Base-by-base conservation (phyloP, 2,113 vertebrate genomes). In the Morphnarchus princeps region DNA sequence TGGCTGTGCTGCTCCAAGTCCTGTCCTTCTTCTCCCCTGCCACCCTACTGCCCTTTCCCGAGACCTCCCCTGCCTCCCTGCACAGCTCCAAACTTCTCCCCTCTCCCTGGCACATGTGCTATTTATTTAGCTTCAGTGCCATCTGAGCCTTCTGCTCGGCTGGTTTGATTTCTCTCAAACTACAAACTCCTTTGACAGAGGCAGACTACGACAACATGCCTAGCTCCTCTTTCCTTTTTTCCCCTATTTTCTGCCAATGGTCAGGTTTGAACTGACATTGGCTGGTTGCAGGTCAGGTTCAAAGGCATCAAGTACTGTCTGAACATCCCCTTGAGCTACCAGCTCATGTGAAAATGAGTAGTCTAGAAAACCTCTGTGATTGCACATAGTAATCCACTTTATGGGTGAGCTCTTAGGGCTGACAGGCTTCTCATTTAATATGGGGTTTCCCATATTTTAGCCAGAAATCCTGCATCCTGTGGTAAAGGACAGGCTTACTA, bases 201-300 rank as follows among this genome's bases (percentile, higher is more conserved):
- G 85, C 81, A 93, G 59, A 82, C 66, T 38, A 76, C 69, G 87
- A 90, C 82, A 95, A 86, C 63, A 8, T 19, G 29, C 54, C 73
- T 89, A 0, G 0, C 52, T 94, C 49, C 38, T 93, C 73, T 93
- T 77, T 63, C 50, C 0, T 2, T 90, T 90, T 43, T 67, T 34
- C 36, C 15, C 40, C 14, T 5, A 2, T 82, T 89, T 94, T 90
- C 74, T 92, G 74, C 67, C 26, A 15, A 28, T 0, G 2, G 82
- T 90, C 67, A 77, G 66, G 93, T 94, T 93, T 92, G 82, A 90
- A 81, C 85, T 94, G 93, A 94, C 71, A 42, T 31, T 81, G 78
- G 57, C 87, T 92, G 66, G 66, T 96, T 96, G 74, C 92, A 93
- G 95, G 85, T 96, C 50, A 89, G 63, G 62, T 97, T 96, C 82